A percentile compares a stretch with the other conserved stretches of the same genome.
These are phyloP conservation scores for Monochamus saltuarius DNA, from an alignment of 1,140 invertebrate genomes.

Conservation along the genomic window DNA sequence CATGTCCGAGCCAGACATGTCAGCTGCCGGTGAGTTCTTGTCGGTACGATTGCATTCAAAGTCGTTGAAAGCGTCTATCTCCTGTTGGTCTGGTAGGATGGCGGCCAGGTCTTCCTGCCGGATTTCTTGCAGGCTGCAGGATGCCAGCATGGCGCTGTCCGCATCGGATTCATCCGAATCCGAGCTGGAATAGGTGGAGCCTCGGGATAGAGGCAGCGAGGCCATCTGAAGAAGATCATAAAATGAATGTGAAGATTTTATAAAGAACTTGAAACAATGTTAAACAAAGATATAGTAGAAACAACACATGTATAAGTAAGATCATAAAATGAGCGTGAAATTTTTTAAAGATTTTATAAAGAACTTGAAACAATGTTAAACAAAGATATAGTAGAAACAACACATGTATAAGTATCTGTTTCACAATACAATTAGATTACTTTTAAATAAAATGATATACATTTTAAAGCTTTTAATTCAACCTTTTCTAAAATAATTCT, in stretches of 20 bases:
- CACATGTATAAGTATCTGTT: too few relatives aligned
- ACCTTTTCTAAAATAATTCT: too few relatives aligned
- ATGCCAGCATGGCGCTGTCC: constrained; percentile 43
- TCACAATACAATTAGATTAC: too few relatives aligned
- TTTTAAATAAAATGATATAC: too few relatives aligned
- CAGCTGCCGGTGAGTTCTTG: constrained; percentile 40
- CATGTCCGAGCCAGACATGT: constrained; percentile 67
- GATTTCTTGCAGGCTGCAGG: constrained; percentile 57
- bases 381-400: too few relatives aligned
- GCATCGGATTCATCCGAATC: constrained; percentile 46
- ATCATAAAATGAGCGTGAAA: too few relatives aligned
- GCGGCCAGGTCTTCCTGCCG: constrained; percentile 69
- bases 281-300: too few relatives aligned
- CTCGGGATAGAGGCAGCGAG: constrained; percentile 45
- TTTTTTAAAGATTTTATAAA: too few relatives aligned
- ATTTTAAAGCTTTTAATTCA: not conserved
- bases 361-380: too few relatives aligned
- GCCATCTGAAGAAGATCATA: constrained; percentile 43
- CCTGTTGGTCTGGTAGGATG: constrained; percentile 64
- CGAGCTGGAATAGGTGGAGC: constrained; percentile 46
- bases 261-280: too few relatives aligned
- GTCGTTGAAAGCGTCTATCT: constrained; percentile 62
- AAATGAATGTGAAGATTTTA: not conserved
- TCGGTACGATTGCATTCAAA: constrained; percentile 56
- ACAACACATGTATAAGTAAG: too few relatives aligned